Conservation (phyloP, 2,113 vertebrate species). For the Trinectes maculatus region DNA sequence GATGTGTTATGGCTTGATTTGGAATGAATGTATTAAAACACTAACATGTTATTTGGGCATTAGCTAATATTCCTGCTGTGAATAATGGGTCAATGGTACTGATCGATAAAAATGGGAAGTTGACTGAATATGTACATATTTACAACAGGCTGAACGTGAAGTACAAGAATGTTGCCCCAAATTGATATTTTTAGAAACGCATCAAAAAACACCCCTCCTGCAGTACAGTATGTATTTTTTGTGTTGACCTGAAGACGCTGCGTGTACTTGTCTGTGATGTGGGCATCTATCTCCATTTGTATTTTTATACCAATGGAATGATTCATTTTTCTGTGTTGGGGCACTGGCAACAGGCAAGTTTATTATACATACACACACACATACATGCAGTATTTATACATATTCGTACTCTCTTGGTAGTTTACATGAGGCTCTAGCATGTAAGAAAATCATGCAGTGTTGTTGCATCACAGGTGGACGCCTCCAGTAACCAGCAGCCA, state of each 20-base stretch:
- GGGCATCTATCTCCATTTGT: conserved; percentile 67
- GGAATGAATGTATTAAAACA: conserved; percentile 72
- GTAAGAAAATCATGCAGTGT: not conserved
- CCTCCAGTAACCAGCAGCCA: not conserved
- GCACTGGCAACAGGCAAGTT: too few relatives aligned
- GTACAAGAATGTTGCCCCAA: conserved; percentile 55
- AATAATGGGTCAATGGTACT: conserved; percentile 43
- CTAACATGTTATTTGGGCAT: conserved; percentile 26
- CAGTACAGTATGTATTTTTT: conserved; percentile 64
- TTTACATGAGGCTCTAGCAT: not conserved
- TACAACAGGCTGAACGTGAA: conserved; percentile 37
- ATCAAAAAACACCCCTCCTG: conserved; percentile 49
- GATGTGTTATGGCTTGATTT: conserved; percentile 61
- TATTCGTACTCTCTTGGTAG: too few relatives aligned
- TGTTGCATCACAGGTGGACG: conserved; percentile 9
- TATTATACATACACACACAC: too few relatives aligned
- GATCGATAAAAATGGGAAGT: conserved; percentile 32
- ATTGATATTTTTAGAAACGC: conserved; percentile 32
- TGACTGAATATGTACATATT: conserved; percentile 38
- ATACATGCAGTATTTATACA: too few relatives aligned
- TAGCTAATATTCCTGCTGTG: conserved; percentile 52
- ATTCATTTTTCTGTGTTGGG: conserved; percentile 35
- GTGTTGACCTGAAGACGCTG: conserved; percentile 62
- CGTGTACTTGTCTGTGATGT: conserved; percentile 71
- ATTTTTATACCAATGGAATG: conserved; percentile 75